Evolutionary conservation across 2,888 invertebrate species (phyloP).

Genomic region (Lycocerus yunnanus): DNA sequence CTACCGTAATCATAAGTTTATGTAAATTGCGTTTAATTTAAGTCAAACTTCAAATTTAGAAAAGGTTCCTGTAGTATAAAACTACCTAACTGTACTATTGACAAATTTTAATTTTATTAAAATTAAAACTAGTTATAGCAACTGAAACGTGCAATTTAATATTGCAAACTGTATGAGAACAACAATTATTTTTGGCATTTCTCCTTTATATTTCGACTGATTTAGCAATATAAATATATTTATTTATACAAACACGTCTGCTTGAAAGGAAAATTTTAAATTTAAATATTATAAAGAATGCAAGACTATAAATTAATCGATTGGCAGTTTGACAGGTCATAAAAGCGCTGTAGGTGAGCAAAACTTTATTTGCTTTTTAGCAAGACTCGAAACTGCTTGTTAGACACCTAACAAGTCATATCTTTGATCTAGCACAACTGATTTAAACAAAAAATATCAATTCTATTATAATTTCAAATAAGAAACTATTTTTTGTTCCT

Average conservation of each 20-base stretch:
- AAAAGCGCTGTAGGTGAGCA: constrained; percentile 48
- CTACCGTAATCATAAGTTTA: neutral
- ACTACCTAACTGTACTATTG: no score
- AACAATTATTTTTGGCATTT: neutral
- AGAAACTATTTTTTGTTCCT: neutral
- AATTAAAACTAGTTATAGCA: no score
- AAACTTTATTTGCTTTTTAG: constrained; percentile 48
- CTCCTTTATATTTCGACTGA: neutral
- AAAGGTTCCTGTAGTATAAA: neutral
- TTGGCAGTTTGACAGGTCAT: constrained; percentile 52
- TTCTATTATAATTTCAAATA: neutral
- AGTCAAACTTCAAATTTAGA: neutral
- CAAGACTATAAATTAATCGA: constrained; percentile 48
- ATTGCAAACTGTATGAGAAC: neutral
- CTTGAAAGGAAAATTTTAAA: constrained; percentile 27
- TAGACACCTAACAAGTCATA: constrained; percentile 33
- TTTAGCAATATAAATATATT: neutral
- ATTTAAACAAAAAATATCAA: neutral
- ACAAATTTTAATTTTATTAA: no score
- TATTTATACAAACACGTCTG: constrained; percentile 1
- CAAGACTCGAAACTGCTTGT: constrained; percentile 41
- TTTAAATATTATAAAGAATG: constrained; percentile 38
- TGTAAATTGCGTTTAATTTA: neutral
- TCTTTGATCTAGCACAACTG: neutral
- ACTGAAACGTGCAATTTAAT: no score